Conservation (phyloP, 2,797 vertebrate genomes). For the Hoplostethus mediterraneus region DNA sequence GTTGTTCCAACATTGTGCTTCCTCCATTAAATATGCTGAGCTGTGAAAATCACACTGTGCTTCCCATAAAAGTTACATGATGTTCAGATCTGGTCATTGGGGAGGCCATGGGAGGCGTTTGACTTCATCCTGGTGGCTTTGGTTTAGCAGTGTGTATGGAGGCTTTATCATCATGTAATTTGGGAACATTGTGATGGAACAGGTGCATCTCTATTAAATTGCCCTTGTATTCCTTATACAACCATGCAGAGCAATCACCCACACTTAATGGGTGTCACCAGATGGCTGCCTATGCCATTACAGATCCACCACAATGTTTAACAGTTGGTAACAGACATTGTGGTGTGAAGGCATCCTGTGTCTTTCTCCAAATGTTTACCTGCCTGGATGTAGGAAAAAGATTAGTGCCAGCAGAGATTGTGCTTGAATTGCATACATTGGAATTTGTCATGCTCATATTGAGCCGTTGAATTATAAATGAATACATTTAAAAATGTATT, state of each 20-base stretch:
- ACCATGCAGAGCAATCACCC: conserved; percentile 29
- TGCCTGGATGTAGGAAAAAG: not conserved
- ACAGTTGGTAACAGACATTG: conserved; percentile 28
- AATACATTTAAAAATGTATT: too few relatives aligned
- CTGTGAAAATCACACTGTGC: not conserved
- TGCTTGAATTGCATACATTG: too few relatives aligned
- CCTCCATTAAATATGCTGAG: not conserved
- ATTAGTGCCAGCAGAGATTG: too few relatives aligned
- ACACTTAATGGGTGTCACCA: not conserved
- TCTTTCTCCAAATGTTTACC: not conserved
- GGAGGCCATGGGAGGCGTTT: not conserved
- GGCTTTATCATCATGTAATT: not conserved
- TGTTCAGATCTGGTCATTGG: too few relatives aligned
- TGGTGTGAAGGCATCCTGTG: not conserved
- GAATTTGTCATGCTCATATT: too few relatives aligned
- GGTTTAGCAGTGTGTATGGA: not conserved
- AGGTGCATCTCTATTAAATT: conserved; percentile 41
- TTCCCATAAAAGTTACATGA: not conserved
- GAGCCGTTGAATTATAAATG: too few relatives aligned
- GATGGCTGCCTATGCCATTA: conserved; percentile 33
- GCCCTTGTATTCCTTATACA: conserved; percentile 31
- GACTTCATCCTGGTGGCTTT: not conserved
- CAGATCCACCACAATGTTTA: conserved; percentile 13
- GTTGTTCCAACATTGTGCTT: conserved; percentile 30
- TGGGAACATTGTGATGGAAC: conserved; percentile 12